Evolutionary conservation across 2,113 vertebrate genomes (phyloP), one percentile per base, ranked within the genome.

Genomic region (Perca fluviatilis): DNA sequence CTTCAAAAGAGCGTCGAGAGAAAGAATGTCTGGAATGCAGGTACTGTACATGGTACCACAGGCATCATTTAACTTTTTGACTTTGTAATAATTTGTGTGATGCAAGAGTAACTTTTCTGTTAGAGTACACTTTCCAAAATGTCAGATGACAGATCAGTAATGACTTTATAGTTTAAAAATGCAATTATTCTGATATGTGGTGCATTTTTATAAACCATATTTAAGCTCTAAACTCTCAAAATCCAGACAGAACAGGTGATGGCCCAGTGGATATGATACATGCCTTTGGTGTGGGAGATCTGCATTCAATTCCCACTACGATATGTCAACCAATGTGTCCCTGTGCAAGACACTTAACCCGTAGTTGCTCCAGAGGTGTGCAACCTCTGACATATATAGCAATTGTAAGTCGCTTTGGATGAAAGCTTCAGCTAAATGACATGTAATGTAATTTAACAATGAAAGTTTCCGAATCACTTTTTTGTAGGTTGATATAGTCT

Each of bases 1-100:
- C 49, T 91, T 98, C 84, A 85, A 70, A 2, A 95, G 72, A 64
- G 81, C 36, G 0, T 89, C 87, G 0, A 85, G 83, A 58, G 60
- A 72, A 51, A 84, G 49, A 54, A 66, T 92, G 79, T 70, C 62
- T 25, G 88, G 86, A 71, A 70, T 66, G 66, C 76, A 89, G 94
- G 95, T 96, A 85, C 56, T 12, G 14, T 57, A 6, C 15, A 16
- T 6, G 19, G 6, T 18, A 23, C 30, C 30, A 16, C 19, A 19
- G 33, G 7, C 50, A 25, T 15, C 19, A 9, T 1, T 62, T 30
- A 0, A 12, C 10, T 4, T 11, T 21, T 27, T 56, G 33, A 33
- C 6, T 47, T 43, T 6, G 2, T 13, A 10, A 27, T 8, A 16
- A 14, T 61, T 11, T 9, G 5, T 16, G 13, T 64, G 18, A 46